Evolutionary conservation across 1,140 invertebrate genomes (phyloP), one percentile per base, ranked within the genome.

Genomic region (Aphidius gifuensis): DNA sequence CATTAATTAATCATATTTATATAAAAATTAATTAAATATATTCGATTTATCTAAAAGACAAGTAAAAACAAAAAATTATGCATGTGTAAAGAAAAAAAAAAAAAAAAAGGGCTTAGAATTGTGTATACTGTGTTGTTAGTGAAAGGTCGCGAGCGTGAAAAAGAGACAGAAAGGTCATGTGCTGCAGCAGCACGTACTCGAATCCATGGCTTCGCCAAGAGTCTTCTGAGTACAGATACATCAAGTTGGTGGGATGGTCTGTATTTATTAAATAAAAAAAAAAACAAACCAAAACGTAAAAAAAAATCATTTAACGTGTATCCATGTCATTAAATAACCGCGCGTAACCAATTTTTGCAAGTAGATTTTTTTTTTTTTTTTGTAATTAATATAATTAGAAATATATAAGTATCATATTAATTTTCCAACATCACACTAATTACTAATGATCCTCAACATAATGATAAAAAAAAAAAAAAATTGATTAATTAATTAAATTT

Each of bases 171-270:
- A 75, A 78, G 79, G 69, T 68, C 72, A 68, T 83, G 80, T 73
- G 83, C 83, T 74, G 78, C 80, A 71, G 80, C 79, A 69, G 83
- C 83, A 73, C 79, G 80, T 69, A 78, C 77, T 74, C 82, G 82
- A 69, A 84, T 84, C 76, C 82, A 83, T 76, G 77, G 77, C 69
- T 84, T 83, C 76, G 80, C 77, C 73, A 83, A 82, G 73, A 80
- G 77, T 71, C 82, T 84, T 67, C 81, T 81, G 69, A 77, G 76
- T 80, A 81, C 73, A 75, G 77, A 79, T 69, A 71, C 75, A 62
- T 72, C 74, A 72, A 76, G 78, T 73, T 81, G 77, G 76, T 76
- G 77, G 76, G 77, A 80, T 69, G 78, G 77, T 80, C 79, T 79
- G 78, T 81, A 81, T 77, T 70, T 66, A 11, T 53, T 2, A 53